Evolutionary conservation across 2,888 invertebrate species (phyloP).

Genomic region (Drosophila paucipuncta): DNA sequence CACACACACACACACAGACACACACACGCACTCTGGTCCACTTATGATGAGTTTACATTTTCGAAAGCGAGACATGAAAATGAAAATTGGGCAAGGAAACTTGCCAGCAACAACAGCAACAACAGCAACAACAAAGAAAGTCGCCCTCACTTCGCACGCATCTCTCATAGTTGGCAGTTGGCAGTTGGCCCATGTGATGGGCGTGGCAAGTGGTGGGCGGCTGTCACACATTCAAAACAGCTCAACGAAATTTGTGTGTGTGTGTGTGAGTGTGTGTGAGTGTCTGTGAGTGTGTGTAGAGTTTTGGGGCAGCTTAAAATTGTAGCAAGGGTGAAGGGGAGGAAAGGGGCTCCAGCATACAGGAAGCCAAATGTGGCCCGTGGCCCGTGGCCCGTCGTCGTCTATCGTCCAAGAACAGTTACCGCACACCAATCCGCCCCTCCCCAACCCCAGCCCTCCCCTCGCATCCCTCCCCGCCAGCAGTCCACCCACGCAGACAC

Average conservation of each 20-base stretch:
- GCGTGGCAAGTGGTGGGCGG: slow-evolving; percentile 47
- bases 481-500: slow-evolving; percentile 23
- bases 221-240: slow-evolving; percentile 81
- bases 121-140: slow-evolving; percentile 43
- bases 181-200: slow-evolving; percentile 30
- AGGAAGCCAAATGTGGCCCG: slow-evolving; percentile 75
- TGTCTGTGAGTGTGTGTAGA: not conserved
- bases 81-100: slow-evolving; percentile 77
- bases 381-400: slow-evolving; percentile 53
- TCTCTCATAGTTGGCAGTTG: slow-evolving; percentile 46
- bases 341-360: slow-evolving; percentile 33
- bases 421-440: not conserved
- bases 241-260: slow-evolving; percentile 41
- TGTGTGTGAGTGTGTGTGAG: not conserved
- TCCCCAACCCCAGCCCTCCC: not conserved
- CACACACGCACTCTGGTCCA: slow-evolving; percentile 64
- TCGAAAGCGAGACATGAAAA: slow-evolving; percentile 69
- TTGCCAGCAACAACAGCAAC: slow-evolving; percentile 45
- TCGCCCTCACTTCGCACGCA: slow-evolving; percentile 50
- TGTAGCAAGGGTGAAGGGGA: not conserved
- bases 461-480: not conserved
- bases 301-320: slow-evolving; percentile 1
- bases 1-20: slow-evolving; percentile 29
- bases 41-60: slow-evolving; percentile 82
- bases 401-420: slow-evolving; percentile 58